Conservation (phyloP, 2,797 vertebrate genomes). For the Pangasius krempfi region DNA sequence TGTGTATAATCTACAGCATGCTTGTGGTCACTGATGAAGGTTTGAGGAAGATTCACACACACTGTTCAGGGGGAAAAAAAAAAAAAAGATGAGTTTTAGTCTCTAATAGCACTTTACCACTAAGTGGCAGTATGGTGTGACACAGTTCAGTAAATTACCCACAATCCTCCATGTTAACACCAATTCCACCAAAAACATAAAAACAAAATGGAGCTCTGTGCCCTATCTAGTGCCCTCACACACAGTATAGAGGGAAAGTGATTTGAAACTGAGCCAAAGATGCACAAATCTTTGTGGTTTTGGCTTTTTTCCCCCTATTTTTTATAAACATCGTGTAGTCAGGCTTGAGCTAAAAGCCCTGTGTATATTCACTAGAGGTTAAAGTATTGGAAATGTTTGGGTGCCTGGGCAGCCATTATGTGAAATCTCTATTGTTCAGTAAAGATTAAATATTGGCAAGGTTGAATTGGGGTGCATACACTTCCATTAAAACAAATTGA, state of each 20-base stretch:
- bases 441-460: neutral
- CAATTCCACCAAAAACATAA: neutral
- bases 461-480: neutral
- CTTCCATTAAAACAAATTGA: neutral
- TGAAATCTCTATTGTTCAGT: too few relatives aligned
- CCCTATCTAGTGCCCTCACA: neutral
- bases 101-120: neutral
- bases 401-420: too few relatives aligned
- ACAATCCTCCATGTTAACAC: neutral
- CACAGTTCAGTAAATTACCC: neutral
- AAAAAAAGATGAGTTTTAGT: neutral
- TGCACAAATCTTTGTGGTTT: too few relatives aligned
- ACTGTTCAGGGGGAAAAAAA: too few relatives aligned
- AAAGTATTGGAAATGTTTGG: neutral
- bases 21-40: too few relatives aligned
- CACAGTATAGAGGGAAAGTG: neutral
- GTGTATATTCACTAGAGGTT: neutral
- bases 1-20: too few relatives aligned
- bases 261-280: neutral
- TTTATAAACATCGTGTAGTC: neutral
- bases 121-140: neutral
- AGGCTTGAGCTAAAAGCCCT: neutral
- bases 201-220: neutral
- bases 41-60: too few relatives aligned
- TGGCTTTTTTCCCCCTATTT: too few relatives aligned